phyloP scores from a whole-genome alignment of 2,113 vertebrate genomes.

The Nicator chloris region DNA sequence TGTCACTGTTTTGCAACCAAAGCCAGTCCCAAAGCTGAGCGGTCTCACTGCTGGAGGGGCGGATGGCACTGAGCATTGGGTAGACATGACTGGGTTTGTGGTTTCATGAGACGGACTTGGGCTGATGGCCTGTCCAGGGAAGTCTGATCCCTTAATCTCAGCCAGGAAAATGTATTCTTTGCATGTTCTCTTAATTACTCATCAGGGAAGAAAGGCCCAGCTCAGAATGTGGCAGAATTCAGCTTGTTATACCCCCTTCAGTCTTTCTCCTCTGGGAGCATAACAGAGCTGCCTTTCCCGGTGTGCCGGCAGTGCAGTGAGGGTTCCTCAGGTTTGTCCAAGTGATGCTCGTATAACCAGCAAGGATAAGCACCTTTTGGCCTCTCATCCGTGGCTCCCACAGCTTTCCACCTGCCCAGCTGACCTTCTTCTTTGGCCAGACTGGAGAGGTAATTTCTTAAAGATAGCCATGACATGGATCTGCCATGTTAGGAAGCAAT shows the following conservation, averaged over 20 bases:
- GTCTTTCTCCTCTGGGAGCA: background rate
- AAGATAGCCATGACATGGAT: background rate
- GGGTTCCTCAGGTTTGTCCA: background rate
- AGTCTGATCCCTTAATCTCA: background rate
- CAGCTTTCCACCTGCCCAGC: background rate
- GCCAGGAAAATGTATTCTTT: background rate
- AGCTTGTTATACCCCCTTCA: background rate
- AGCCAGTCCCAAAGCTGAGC: background rate
- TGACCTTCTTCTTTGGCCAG: background rate
- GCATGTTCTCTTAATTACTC: background rate
- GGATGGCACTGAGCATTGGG: fast-evolving
- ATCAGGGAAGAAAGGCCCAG: background rate
- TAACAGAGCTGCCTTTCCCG: background rate
- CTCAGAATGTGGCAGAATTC: background rate
- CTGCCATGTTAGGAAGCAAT: background rate
- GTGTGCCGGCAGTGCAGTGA: fast-evolving
- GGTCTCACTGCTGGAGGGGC: background rate
- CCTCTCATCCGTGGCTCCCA: background rate
- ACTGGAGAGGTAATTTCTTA: background rate
- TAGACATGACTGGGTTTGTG: fast-evolving
- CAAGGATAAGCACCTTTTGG: background rate
- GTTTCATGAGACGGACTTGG: background rate
- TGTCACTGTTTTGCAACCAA: background rate
- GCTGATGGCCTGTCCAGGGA: background rate
- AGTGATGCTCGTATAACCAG: fast-evolving